Evolutionary conservation across 1,140 invertebrate species (phyloP).

Genomic region (Bombus pascuorum): DNA sequence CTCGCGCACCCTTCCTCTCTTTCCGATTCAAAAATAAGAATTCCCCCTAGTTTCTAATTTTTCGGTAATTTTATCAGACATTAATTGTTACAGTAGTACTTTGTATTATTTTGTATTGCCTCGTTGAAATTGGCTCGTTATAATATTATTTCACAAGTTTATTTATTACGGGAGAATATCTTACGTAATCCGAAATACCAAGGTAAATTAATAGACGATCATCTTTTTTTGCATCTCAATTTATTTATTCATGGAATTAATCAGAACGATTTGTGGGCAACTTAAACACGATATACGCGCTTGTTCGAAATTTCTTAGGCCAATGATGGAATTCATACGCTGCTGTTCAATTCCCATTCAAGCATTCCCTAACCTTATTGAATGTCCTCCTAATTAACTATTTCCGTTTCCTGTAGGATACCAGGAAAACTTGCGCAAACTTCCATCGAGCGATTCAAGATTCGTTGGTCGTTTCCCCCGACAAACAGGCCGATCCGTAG

Average conservation of each 20-base stretch:
- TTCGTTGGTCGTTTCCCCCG: neutral
- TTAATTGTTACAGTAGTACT: too few species aligned
- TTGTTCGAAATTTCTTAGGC: neutral
- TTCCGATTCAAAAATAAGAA: neutral
- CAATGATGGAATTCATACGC: neutral
- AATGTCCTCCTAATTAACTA: neutral
- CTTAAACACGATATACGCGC: too few species aligned
- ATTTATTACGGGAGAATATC: too few species aligned
- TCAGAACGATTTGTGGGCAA: too few species aligned
- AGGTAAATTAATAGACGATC: too few species aligned
- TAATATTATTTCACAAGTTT: too few species aligned
- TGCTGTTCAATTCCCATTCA: neutral
- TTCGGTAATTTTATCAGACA: too few species aligned
- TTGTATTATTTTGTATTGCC: too few species aligned
- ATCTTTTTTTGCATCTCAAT: too few species aligned
- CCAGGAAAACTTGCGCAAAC: neutral
- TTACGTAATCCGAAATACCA: too few species aligned
- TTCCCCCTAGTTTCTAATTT: neutral
- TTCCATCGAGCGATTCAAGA: neutral
- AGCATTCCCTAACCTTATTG: neutral
- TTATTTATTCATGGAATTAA: too few species aligned
- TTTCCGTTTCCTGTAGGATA: neutral
- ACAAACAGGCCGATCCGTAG: neutral
- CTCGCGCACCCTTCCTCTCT: neutral
- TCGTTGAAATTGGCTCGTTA: too few species aligned